Evolutionary conservation across 2,797 vertebrate species (phyloP).

Genomic region (Octomys mimax): DNA sequence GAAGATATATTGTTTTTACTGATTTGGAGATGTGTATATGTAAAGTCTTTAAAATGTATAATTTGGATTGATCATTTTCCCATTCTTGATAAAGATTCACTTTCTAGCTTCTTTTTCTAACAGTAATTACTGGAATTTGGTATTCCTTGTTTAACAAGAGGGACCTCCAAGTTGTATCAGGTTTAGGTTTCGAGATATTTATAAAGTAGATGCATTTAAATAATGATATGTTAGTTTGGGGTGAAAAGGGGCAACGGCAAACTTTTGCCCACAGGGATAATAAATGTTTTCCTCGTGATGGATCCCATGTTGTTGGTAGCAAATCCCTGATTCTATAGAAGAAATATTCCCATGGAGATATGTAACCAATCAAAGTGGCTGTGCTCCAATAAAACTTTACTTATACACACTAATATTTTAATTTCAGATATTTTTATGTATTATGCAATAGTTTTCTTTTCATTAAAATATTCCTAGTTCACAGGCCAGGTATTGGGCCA

Average conservation of each 20-base stretch:
- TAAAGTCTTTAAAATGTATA: neutral
- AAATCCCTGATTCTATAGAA: neutral
- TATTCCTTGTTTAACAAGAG: neutral
- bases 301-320: neutral
- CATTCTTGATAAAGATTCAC: neutral
- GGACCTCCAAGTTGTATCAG: neutral
- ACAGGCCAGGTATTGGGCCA: neutral
- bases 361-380: neutral
- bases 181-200: neutral
- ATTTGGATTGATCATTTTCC: neutral
- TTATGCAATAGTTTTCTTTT: neutral
- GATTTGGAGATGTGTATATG: neutral
- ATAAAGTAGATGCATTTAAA: neutral
- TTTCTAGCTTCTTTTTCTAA: neutral
- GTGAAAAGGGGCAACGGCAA: neutral
- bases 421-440: neutral
- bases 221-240: neutral
- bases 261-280: neutral
- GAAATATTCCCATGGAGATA: neutral
- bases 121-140: neutral
- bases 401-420: neutral
- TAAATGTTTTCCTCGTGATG: slow-evolving; percentile 8
- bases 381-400: neutral
- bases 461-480: slow-evolving; percentile 7
- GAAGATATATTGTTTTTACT: neutral